Evolutionary conservation across 2,797 vertebrate species (phyloP).

Genomic region (Phoxinus dragarum): DNA sequence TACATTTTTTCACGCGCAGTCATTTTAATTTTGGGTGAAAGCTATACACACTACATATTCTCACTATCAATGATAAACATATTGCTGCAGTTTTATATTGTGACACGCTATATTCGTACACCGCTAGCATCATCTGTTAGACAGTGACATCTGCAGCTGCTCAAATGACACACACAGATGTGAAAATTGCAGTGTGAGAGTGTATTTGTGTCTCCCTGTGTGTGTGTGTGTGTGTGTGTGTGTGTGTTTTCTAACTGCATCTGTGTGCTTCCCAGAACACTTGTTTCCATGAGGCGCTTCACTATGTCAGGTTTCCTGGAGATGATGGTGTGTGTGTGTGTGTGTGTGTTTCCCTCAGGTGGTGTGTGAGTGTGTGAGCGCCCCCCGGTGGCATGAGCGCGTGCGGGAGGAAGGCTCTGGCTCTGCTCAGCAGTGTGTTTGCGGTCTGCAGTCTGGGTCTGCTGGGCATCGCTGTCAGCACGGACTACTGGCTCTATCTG

Average conservation of each 20-base stretch:
- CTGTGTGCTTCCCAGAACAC: neutral
- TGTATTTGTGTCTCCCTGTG: neutral
- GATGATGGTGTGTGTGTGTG: neutral
- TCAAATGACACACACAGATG: neutral
- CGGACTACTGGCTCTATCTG: conserved; percentile 97
- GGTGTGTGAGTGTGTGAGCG: conserved; percentile 63
- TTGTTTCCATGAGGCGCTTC: neutral
- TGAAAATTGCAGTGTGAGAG: neutral
- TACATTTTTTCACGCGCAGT: too few relatives aligned
- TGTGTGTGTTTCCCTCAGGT: conserved; percentile 47
- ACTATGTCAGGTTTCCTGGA: conserved; percentile 15
- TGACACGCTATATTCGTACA: too few relatives aligned
- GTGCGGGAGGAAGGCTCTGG: conserved; percentile 93
- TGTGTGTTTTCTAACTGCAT: neutral
- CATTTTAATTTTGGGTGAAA: too few relatives aligned
- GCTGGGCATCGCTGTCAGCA: conserved; percentile 93
- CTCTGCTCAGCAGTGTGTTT: conserved; percentile 94
- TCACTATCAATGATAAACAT: too few relatives aligned
- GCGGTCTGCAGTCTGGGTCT: conserved; percentile 91
- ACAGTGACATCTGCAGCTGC: neutral
- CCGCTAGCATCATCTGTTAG: neutral
- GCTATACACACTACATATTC: too few relatives aligned
- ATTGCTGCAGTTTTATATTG: too few relatives aligned
- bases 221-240: neutral
- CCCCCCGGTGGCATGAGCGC: conserved; percentile 84